Base-by-base conservation (phyloP, 2,888 invertebrate genomes). In the Cybosia mesomella region DNA sequence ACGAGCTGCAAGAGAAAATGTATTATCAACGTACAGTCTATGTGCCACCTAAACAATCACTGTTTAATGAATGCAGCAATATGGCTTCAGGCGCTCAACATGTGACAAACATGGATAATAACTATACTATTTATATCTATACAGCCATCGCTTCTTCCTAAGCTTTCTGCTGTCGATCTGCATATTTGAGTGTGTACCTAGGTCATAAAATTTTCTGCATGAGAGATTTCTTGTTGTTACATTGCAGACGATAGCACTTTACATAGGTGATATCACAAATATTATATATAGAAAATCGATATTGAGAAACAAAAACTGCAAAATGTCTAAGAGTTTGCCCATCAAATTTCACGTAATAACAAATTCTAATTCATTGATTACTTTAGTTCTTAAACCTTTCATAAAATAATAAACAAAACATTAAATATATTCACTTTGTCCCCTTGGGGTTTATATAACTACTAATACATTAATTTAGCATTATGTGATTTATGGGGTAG, bases 401-500 rank as follows among this genome's bases (percentile, higher is more conserved):
- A 18, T 43, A 18, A 18, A 43, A 43, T 15, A 49, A 49, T 49
- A 49, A 43, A 8, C 8, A 49, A 49, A 2, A n/a, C 39, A 15
- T 15, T 0, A 15, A 15, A 18, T 43, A 43, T 43, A 15, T n/a
- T n/a, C n/a, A 13, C 7, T 43, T 7, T 43, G 18, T 43, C 7
- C 18, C 7, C 18, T n/a, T 43, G 18, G 4, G 43, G 18, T 7
- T 43, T 43, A 43, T 43, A 43, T 15, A 43, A 43, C 43, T 43
- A 43, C 15, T 7, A 13, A 39, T 3, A 39, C 15, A 39, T 39
- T 15, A 15, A 15, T 39, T 15, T 39, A 15, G 3, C 10, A 15
- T 5, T 76, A 57, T 71, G 68, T 8, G 13, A 7, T 11, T 7
- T 54, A n/a, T n/a, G n/a, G n/a, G n/a, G n/a, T n/a, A n/a, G n/a